Percentiles rank a stretch among this genome's conserved stretches.
phyloP scores from a whole-genome alignment of 2,797 vertebrate species.

The Threskiornis aethiopicus region DNA sequence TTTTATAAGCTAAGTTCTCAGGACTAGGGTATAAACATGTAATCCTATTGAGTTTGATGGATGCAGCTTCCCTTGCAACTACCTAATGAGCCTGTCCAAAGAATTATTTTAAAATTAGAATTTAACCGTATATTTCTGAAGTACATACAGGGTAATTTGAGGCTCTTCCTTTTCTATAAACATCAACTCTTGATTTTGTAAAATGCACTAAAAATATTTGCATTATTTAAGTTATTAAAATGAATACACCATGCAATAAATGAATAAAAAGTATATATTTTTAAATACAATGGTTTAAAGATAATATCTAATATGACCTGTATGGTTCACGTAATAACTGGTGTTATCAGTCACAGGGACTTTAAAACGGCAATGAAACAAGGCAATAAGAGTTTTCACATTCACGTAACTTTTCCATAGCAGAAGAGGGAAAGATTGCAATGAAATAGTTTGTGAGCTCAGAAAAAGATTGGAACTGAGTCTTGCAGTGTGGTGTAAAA shows the following conservation, averaged over 20 bases:
- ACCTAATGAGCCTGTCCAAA: not conserved
- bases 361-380: not conserved
- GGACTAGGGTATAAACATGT: not conserved
- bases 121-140: not conserved
- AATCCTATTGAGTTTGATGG: not conserved
- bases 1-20: not conserved
- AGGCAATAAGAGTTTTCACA: not conserved
- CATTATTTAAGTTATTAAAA: not conserved
- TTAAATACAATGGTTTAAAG: not conserved
- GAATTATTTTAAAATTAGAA: not conserved
- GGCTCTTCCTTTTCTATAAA: not conserved
- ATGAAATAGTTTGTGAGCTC: not conserved
- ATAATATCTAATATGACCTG: not conserved
- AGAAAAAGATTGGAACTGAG: not conserved
- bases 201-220: not conserved
- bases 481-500: not conserved
- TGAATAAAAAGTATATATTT: not conserved
- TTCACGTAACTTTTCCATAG: not conserved
- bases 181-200: not conserved
- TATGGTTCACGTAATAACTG: not conserved
- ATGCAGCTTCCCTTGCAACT: not conserved
- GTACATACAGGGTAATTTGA: not conserved
- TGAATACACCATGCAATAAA: not conserved
- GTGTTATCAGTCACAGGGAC: not conserved
- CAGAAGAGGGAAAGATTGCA: not conserved